Conservation (phyloP, 2,888 invertebrate genomes). For the Drosophila stalkeri region DNA sequence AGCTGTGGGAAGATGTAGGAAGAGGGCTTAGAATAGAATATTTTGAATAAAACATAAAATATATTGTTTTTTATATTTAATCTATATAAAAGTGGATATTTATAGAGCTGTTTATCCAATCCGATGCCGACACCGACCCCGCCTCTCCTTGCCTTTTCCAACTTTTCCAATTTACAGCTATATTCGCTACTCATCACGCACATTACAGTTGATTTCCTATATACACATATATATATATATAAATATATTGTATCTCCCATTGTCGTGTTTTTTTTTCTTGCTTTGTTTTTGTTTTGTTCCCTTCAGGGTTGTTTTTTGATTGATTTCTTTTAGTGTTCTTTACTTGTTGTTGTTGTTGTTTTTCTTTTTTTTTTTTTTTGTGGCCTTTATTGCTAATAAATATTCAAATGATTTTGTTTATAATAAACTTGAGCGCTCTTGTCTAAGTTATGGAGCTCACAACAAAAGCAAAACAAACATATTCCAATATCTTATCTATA, state of each 20-base stretch:
- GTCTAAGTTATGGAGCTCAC: conserved; percentile 15
- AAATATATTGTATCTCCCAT: conserved; percentile 13
- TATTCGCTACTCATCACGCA: conserved; percentile 31
- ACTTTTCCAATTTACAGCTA: conserved; percentile 36
- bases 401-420: conserved; percentile 76
- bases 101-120: too few species aligned
- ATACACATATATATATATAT: too few species aligned
- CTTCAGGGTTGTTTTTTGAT: conserved; percentile 62
- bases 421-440: conserved; percentile 62
- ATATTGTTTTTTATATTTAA: too few species aligned
- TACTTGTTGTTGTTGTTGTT: conserved; percentile 4
- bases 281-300: conserved; percentile 11
- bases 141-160: too few species aligned
- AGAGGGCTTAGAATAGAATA: too few species aligned
- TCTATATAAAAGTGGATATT: too few species aligned
- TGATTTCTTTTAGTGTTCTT: conserved; percentile 57
- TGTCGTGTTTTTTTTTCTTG: conserved; percentile 14
- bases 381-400: conserved; percentile 54
- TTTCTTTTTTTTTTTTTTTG: neutral
- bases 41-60: too few species aligned
- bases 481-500: conserved; percentile 40
- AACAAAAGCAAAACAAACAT: neutral
- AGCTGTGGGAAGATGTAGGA: too few species aligned
- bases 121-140: too few species aligned
- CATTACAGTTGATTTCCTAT: conserved; percentile 30